Conservation (phyloP, 1,140 invertebrate species). For the Trichoplusia ni region DNA sequence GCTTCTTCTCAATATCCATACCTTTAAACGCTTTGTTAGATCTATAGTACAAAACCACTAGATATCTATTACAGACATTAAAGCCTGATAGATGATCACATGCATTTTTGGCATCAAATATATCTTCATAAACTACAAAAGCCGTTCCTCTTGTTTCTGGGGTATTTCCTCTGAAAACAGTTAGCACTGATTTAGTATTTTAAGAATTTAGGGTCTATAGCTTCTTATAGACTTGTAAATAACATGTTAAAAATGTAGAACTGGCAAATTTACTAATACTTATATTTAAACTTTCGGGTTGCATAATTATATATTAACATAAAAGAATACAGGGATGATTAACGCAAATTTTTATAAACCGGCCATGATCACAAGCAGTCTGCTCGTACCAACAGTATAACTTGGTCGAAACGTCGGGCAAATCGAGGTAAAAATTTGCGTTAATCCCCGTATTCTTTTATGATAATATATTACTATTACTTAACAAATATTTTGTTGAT, state of each 20-base stretch:
- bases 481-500: no score
- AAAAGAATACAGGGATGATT: background rate
- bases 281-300: background rate
- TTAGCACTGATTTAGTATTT: background rate
- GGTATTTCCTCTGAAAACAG: slow-evolving; percentile 92
- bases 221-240: background rate
- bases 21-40: slow-evolving; percentile 98
- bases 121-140: slow-evolving; percentile 99
- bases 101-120: slow-evolving; percentile 99
- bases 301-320: background rate
- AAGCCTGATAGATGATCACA: slow-evolving; percentile 99
- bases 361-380: no score
- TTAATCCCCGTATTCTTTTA: no score
- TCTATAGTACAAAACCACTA: slow-evolving; percentile 98
- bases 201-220: background rate
- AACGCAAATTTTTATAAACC: no score
- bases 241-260: background rate
- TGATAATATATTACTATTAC: no score
- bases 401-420: no score
- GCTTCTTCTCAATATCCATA: slow-evolving; percentile 97
- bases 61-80: slow-evolving; percentile 99
- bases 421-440: no score
- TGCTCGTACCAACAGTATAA: no score
- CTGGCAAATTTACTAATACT: background rate
- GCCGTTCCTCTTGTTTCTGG: slow-evolving; percentile 98